Base-by-base conservation (phyloP, 2,113 vertebrate genomes). In the Macroglossus sobrinus region DNA sequence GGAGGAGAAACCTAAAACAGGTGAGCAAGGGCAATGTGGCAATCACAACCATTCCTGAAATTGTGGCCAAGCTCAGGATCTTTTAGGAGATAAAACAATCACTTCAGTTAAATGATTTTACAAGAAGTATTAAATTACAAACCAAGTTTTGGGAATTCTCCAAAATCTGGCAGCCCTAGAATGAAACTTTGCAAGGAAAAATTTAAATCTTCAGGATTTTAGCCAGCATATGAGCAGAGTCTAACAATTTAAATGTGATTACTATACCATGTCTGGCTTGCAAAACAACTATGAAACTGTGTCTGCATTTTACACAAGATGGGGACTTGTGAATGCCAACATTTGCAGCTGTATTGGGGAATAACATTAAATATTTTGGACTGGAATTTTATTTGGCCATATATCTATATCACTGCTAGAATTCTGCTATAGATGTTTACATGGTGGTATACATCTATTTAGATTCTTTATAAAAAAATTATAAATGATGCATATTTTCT, bases 1-100 rank as follows among this genome's bases (percentile, higher is more conserved):
- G 99, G 99, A 99, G 98, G 99, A 98, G 99, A 99, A 99, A 99
- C 98, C 99, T 98, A 98, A 98, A 99, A 98, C 99, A 99, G 98
- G 99, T 99, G 99, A 98, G 98, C 96, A 96, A 98, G 97, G 97
- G 98, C 97, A 98, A 98, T 98, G 98, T 99, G 98, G 97, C 98
- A 98, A 98, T 99, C 98, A 99, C 99, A 98, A 99, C 98, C 15
- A 97, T 98, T 98, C 98, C 98, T 98, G 98, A 98, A 98, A 98
- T 98, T 98, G 96, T 98, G 98, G 97, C 94, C 97, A 97, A 93
- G 57, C 2, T 91, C 89, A 80, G 97, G 97, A 98, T 97, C 93
- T 66, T 85, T 97, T 97, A 59, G 93, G 93, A 16, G 95, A 98
- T 97, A 96, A 97, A 98, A 98, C 97, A 98, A 98, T 98, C 85